A percentile compares a stretch with the other conserved stretches of the same genome.
phyloP scores from a whole-genome alignment of 2,888 invertebrate genomes.

The Drosophila neutralis region DNA sequence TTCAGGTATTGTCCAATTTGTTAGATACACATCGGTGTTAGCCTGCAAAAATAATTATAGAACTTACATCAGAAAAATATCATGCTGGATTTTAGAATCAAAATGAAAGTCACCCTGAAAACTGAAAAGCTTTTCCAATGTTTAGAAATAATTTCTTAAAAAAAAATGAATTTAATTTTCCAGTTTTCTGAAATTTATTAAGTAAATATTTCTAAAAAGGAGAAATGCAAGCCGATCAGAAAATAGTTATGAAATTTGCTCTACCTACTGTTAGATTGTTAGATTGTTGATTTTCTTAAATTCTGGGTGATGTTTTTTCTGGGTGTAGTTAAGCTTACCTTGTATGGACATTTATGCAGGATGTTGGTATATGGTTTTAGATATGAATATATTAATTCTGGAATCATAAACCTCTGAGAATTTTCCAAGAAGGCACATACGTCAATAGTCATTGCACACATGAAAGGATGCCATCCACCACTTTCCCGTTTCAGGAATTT shows the following conservation, averaged over 20 bases:
- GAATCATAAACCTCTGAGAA: background rate
- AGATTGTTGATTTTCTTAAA: background rate
- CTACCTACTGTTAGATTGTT: background rate
- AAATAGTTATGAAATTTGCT: background rate
- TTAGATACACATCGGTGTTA: background rate
- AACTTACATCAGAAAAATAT: background rate
- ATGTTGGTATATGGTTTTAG: background rate
- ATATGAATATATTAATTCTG: background rate
- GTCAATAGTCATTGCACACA: background rate
- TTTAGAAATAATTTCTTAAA: background rate
- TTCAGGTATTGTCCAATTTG: background rate
- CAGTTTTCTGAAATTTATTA: background rate
- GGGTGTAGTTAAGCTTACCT: background rate
- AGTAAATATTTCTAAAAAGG: background rate
- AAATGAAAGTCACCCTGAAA: background rate
- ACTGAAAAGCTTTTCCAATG: background rate
- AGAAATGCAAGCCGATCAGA: background rate
- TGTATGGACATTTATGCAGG: background rate
- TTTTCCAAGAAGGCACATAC: background rate
- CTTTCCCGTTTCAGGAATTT: background rate
- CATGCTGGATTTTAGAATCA: background rate
- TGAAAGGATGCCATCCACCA: slow-evolving; percentile 4
- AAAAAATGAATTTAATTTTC: background rate
- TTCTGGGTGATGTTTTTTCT: background rate
- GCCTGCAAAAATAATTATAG: background rate